These are phyloP conservation scores for Zeuzera pyrina DNA, from an alignment of 2,888 invertebrate genomes.

Conservation along the genomic window DNA sequence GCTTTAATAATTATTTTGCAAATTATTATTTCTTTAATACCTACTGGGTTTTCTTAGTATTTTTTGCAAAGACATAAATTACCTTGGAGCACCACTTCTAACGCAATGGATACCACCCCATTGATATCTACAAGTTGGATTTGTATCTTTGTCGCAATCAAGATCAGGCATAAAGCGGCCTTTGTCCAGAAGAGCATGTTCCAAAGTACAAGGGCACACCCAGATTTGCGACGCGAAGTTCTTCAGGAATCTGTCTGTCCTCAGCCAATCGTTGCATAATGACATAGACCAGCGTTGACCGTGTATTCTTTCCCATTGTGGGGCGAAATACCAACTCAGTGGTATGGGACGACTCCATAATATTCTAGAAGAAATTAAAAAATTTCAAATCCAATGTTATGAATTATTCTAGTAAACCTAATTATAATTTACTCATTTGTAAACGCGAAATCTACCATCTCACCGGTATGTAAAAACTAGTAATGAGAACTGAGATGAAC, in stretches of 20 bases:
- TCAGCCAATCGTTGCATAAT: conserved; percentile 93
- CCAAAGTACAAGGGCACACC: conserved; percentile 92
- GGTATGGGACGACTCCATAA: conserved; percentile 95
- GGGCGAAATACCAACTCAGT: conserved; percentile 92
- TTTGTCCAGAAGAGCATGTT: conserved; percentile 92
- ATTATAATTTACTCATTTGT: not conserved
- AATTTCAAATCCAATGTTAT: not conserved
- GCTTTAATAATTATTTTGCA: no score
- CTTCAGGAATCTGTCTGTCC: conserved; percentile 84
- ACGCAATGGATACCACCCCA: conserved; percentile 94
- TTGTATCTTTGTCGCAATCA: conserved; percentile 92
- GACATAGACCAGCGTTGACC: conserved; percentile 87
- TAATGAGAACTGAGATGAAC: no score
- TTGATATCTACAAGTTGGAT: conserved; percentile 90
- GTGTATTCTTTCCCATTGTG: conserved; percentile 88
- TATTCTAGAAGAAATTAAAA: conserved; percentile 47
- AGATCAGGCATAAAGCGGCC: conserved; percentile 93
- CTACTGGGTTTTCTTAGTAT: no score
- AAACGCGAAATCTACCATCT: no score
- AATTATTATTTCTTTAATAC: no score
- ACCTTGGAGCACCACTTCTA: conserved; percentile 92
- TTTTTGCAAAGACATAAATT: conserved; percentile 47
- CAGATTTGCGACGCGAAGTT: conserved; percentile 89
- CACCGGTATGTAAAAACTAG: no score
- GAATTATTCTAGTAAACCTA: not conserved